Percentiles rank a stretch among this genome's conserved stretches.
phyloP scores from a whole-genome alignment of 2,797 vertebrate species.

The Bovichtus variegatus region DNA sequence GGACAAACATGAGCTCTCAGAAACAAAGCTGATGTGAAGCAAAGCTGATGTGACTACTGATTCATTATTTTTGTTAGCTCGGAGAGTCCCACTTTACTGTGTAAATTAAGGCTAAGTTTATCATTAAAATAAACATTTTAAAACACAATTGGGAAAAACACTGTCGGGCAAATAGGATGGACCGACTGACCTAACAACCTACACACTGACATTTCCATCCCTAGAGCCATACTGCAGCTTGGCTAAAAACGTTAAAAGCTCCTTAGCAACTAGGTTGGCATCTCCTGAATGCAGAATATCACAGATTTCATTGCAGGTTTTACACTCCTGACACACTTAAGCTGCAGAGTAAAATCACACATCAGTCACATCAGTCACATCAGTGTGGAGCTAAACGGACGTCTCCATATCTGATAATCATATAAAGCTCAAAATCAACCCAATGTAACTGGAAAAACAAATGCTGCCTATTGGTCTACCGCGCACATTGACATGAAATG shows the following conservation, averaged over 20 bases:
- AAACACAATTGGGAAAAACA: not conserved
- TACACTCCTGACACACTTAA: conserved; percentile 5
- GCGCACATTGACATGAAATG: conserved; percentile 8
- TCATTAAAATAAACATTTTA: too few relatives aligned
- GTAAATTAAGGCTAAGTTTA: too few relatives aligned
- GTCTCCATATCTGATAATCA: conserved; percentile 24
- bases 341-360: conserved; percentile 21
- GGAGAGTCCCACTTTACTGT: not conserved
- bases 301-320: conserved; percentile 16
- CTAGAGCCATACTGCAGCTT: not conserved
- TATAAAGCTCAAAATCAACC: conserved; percentile 10
- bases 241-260: conserved; percentile 13
- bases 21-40: not conserved
- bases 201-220: not conserved
- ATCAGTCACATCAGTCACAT: conserved; percentile 31
- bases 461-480: not conserved
- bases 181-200: not conserved
- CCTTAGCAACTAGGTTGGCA: not conserved
- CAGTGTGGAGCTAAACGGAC: not conserved
- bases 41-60: not conserved
- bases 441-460: not conserved
- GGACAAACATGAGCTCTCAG: too few relatives aligned
- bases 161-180: not conserved
- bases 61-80: not conserved
- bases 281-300: not conserved